Evolutionary conservation across 2,113 vertebrate species (phyloP), one percentile per base, ranked within the genome.

Genomic region (Cinclus mexicanus): DNA sequence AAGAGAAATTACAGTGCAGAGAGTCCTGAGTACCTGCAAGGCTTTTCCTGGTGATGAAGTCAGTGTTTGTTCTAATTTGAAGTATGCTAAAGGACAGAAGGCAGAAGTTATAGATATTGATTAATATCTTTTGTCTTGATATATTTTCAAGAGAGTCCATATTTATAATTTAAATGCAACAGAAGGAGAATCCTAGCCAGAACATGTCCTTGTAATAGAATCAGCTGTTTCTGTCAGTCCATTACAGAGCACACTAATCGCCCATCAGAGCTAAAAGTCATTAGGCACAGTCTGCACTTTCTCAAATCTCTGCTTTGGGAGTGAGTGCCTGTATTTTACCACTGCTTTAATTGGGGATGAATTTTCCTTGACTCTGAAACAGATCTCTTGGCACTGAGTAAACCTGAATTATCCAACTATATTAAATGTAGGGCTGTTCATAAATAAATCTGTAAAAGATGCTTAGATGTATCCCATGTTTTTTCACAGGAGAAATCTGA

Each of bases 281-380:
- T 97, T 97, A 97, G 79, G 91, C 84, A 67, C 74, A 90, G 96
- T 61, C 96, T 97, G 96, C 92, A 95, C 72, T 96, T 97, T 94
- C 67, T 97, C 95, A 96, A 75, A 94, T 87, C 76, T 89, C 29
- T 92, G 88, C 90, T 94, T 84, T 71, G 90, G 88, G 93, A 92
- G 72, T 10, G 49, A 69, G 26, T 69, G 85, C 65, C 93, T 96
- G 90, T 88, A 41, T 92, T 92, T 96, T 92, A 94, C 94, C 80
- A 84, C 37, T 70, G 12, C 93, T 92, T 88, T 90, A 94, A 95
- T 68, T 90, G 76, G 44, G 65, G 70, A 24, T 89, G 90, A 89
- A 63, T 96, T 94, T 96, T 83, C 50, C 70, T 85, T 96, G 87
- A 59, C 86, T 94, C 89, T 80, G 67, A 70, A 93, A 79, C 92